These are phyloP conservation scores for Heteropelma amictum DNA, from an alignment of 2,888 invertebrate species.

Conservation along the genomic window DNA sequence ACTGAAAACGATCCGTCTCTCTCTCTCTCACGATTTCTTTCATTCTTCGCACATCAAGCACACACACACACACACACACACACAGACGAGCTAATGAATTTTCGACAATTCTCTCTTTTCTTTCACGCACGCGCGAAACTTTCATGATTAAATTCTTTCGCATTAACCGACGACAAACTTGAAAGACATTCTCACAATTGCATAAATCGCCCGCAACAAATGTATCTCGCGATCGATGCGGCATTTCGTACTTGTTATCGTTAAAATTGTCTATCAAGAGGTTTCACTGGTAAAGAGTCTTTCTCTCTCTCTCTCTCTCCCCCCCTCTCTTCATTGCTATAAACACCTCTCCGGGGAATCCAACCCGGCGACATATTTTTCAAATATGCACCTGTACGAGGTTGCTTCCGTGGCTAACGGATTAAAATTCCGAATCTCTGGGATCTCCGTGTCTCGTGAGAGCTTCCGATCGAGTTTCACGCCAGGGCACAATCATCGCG, in stretches of 20 bases:
- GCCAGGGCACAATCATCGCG: conserved; percentile 3
- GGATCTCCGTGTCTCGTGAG: no score
- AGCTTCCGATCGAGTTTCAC: no score
- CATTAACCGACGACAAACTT: conserved; percentile 16
- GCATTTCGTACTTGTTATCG: conserved; percentile 52
- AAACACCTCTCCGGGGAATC: conserved; percentile 38
- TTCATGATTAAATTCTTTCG: conserved; percentile 5
- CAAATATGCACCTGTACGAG: conserved; percentile 53
- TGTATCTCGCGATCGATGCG: conserved; percentile 43
- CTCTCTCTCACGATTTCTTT: conserved; percentile 37
- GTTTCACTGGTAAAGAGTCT: conserved; percentile 48
- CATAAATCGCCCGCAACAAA: conserved; percentile 23
- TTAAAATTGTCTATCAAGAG: conserved; percentile 57
- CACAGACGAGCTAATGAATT: conserved; percentile 9
- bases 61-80: neutral
- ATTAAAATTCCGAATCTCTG: conserved; percentile 46
- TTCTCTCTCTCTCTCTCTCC: conserved; percentile 37
- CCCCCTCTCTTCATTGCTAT: conserved; percentile 4
- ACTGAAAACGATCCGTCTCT: conserved; percentile 60
- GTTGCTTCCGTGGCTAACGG: conserved; percentile 38
- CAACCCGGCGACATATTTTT: conserved; percentile 53
- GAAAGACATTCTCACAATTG: conserved; percentile 41
- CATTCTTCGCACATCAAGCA: conserved; percentile 41
- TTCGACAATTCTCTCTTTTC: neutral
- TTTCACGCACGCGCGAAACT: neutral